These are phyloP conservation scores for Anoplophora glabripennis DNA, from an alignment of 1,140 invertebrate genomes.

Conservation along the genomic window DNA sequence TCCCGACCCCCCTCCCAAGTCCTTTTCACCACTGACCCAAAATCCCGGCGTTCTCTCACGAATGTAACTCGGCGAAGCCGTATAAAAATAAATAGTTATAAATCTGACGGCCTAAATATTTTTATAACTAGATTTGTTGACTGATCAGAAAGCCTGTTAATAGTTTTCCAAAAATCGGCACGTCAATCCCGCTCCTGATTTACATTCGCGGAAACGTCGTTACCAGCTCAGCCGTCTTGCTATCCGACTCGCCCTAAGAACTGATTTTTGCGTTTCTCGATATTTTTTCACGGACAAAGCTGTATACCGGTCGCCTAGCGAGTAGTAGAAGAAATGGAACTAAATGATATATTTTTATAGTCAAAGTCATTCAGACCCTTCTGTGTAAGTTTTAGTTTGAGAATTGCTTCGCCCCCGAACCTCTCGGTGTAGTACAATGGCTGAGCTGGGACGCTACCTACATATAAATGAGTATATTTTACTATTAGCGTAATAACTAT, in stretches of 20 bases:
- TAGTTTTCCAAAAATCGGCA: conserved; percentile 32
- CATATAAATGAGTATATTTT: conserved; percentile 41
- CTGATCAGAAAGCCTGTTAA: conserved; percentile 37
- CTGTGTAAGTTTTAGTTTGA: not conserved
- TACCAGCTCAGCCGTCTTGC: too few relatives aligned
- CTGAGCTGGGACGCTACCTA: conserved; percentile 14
- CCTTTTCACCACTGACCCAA: conserved; percentile 23
- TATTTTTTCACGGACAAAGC: too few relatives aligned
- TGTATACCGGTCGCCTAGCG: too few relatives aligned
- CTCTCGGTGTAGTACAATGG: not conserved
- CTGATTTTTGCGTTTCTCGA: too few relatives aligned
- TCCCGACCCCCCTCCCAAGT: conserved; percentile 17
- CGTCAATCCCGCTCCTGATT: conserved; percentile 15
- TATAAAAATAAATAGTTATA: conserved; percentile 21
- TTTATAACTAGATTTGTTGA: conserved; percentile 43
- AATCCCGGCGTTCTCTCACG: conserved; percentile 5
- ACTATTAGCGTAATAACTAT: conserved; percentile 30
- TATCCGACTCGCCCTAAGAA: too few relatives aligned
- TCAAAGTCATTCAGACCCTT: not conserved
- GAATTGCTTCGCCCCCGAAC: not conserved
- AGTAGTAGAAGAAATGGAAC: too few relatives aligned
- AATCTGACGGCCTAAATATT: conserved; percentile 44
- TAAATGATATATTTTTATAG: too few relatives aligned
- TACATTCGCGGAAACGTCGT: too few relatives aligned
- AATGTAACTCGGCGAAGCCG: not conserved